Evolutionary conservation across 2,113 vertebrate species (phyloP).

Genomic region (Lagenorhynchus albirostris): DNA sequence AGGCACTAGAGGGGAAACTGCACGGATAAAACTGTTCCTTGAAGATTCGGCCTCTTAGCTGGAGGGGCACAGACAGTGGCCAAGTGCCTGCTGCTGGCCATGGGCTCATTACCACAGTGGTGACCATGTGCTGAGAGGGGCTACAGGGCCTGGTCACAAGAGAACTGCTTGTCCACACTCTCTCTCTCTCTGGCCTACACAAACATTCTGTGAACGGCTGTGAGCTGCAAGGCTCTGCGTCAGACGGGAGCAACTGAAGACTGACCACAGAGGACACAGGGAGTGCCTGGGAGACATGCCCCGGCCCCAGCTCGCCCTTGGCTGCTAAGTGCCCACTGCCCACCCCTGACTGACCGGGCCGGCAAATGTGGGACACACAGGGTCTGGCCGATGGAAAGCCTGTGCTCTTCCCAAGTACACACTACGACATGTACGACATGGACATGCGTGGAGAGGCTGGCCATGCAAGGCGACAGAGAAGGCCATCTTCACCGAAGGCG

Average conservation of each 20-base stretch:
- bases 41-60: background rate
- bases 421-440: rapidly evolving
- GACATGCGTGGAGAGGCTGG: background rate
- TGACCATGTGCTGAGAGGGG: background rate
- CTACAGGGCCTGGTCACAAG: background rate
- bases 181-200: rapidly evolving
- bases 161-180: no score
- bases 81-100: background rate
- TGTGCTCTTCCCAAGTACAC: background rate
- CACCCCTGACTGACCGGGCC: background rate
- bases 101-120: background rate
- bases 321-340: no score
- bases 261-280: background rate
- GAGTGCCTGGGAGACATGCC: background rate
- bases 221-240: background rate
- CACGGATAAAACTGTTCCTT: background rate
- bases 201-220: rapidly evolving
- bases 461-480: background rate
- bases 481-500: background rate
- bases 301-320: rapidly evolving
- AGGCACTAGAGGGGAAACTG: background rate
- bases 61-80: background rate
- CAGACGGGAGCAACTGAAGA: rapidly evolving
- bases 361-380: background rate
- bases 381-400: background rate